phyloP scores from a whole-genome alignment of 2,797 vertebrate species.

The Xiphophorus birchmanni region DNA sequence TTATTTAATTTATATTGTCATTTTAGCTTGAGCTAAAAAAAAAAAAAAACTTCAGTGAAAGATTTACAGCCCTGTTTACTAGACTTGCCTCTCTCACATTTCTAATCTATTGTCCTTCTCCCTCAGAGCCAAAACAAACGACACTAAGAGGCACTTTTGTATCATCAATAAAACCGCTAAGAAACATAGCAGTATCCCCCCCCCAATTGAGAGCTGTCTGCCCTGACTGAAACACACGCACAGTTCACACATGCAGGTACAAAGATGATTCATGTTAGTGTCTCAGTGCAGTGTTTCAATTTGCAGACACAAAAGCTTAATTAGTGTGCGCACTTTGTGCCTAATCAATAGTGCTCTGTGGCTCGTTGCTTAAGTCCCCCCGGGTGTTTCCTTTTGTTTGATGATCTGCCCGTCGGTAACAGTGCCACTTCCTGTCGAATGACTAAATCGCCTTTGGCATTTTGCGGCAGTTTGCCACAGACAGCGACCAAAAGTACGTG shows the following conservation, averaged over 20 bases:
- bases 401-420: constrained; percentile 65
- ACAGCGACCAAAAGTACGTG: constrained; percentile 20
- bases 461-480: constrained; percentile 41
- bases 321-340: constrained; percentile 60
- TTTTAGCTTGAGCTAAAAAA: constrained; percentile 19
- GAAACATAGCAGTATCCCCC: constrained; percentile 45
- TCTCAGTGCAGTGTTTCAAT: constrained; percentile 55
- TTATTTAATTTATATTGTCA: constrained; percentile 25
- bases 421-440: constrained; percentile 67
- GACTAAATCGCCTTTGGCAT: constrained; percentile 65
- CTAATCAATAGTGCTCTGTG: constrained; percentile 68
- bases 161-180: constrained; percentile 57
- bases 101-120: constrained; percentile 33
- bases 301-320: constrained; percentile 59
- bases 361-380: constrained; percentile 52
- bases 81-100: constrained; percentile 28
- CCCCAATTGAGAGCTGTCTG: constrained; percentile 39
- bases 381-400: constrained; percentile 63
- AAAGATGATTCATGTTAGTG: constrained; percentile 43
- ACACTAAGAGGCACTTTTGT: constrained; percentile 34
- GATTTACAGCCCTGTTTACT: constrained; percentile 19
- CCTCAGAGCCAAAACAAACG: constrained; percentile 44
- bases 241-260: background rate
- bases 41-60: constrained; percentile 16
- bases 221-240: constrained; percentile 6